Percentiles rank a stretch among this genome's conserved stretches.
phyloP scores from a whole-genome alignment of 2,113 vertebrate genomes.

The Aspidoscelis tigris region DNA sequence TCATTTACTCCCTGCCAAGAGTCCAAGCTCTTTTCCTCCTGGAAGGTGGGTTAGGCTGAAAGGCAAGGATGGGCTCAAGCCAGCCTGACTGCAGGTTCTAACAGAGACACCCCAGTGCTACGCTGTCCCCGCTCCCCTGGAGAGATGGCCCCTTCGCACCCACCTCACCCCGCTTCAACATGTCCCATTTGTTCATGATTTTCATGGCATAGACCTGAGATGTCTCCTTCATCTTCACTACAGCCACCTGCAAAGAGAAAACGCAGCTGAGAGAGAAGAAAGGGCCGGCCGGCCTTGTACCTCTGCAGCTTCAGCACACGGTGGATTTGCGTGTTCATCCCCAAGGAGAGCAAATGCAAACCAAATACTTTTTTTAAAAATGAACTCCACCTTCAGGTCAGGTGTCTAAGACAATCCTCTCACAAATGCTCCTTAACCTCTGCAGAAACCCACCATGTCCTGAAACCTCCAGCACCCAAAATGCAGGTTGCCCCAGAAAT shows the following conservation, averaged over 20 bases:
- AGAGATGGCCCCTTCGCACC: background rate
- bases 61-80: background rate
- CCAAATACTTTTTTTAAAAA: background rate
- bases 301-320: background rate
- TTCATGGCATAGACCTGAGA: constrained; percentile 87
- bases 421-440: no score
- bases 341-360: background rate
- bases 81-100: background rate
- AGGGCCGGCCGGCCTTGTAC: no score
- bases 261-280: background rate
- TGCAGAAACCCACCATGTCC: background rate
- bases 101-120: background rate
- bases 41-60: background rate
- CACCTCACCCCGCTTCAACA: constrained; percentile 86
- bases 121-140: background rate
- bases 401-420: no score
- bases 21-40: no score
- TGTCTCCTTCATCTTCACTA: constrained; percentile 81
- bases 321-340: no score
- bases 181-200: constrained; percentile 91
- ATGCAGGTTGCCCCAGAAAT: no score
- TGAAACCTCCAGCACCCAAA: no score
- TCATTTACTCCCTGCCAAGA: no score
- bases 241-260: constrained; percentile 76
- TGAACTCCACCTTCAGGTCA: background rate